Conservation (phyloP, 2,113 vertebrate genomes). For the Passerina amoena region DNA sequence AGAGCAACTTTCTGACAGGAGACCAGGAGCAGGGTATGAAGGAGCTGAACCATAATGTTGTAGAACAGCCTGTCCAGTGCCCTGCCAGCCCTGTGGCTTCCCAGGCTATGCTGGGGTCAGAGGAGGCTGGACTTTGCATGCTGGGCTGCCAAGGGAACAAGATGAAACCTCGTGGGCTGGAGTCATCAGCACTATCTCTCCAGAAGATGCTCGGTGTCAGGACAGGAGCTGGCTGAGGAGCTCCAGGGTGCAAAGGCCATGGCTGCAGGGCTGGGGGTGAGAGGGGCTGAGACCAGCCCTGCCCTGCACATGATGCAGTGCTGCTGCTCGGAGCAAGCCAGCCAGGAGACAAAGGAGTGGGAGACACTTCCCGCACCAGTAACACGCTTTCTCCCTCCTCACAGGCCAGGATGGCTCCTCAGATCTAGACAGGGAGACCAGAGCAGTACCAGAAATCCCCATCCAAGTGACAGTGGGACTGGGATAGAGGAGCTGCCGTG, state of each 20-base stretch:
- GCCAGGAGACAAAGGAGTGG: neutral
- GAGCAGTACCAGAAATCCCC: neutral
- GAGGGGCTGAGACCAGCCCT: neutral
- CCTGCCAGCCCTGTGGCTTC: neutral
- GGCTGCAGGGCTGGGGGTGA: neutral
- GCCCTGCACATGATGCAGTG: neutral
- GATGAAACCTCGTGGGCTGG: neutral
- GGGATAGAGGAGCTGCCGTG: neutral
- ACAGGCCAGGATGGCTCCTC: slow-evolving; percentile 28
- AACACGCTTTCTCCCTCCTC: neutral
- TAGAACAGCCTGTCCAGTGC: neutral
- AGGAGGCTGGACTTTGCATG: neutral
- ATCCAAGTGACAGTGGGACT: slow-evolving; percentile 8
- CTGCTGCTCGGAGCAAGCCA: neutral
- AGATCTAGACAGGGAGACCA: neutral
- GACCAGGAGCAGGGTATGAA: neutral
- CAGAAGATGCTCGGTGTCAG: rapidly evolving
- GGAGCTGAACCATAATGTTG: rapidly evolving
- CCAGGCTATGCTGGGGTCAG: too few relatives aligned
- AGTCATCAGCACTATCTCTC: neutral
- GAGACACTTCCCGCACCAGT: neutral
- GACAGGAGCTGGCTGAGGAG: neutral
- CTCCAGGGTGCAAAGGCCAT: rapidly evolving
- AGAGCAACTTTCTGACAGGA: neutral
- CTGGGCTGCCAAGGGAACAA: neutral